Conservation (phyloP, 2,797 vertebrate species). For the Spea hammondii region DNA sequence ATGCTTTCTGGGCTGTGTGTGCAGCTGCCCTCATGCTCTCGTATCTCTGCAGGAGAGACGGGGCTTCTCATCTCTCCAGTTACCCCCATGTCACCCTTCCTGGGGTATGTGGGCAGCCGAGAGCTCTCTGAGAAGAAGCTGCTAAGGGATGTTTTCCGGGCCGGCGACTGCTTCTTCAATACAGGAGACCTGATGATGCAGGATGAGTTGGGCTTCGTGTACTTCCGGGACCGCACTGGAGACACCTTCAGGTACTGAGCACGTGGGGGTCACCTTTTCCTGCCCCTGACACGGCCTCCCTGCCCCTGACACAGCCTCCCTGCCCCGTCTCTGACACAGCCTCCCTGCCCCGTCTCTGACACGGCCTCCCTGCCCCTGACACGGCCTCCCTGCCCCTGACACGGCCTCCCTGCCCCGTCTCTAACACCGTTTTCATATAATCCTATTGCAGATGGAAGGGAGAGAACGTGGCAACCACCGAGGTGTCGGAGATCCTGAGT, state of each 20-base stretch:
- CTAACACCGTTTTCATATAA: no score
- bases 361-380: no score
- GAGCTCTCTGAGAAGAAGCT: slow-evolving; percentile 64
- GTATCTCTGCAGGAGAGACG: slow-evolving; percentile 58
- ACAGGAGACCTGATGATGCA: slow-evolving; percentile 66
- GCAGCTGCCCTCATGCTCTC: not conserved
- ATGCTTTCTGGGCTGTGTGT: not conserved
- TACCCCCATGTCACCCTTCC: slow-evolving; percentile 59
- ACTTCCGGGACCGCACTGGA: slow-evolving; percentile 66
- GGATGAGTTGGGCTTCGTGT: slow-evolving; percentile 59
- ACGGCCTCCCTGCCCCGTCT: not conserved
- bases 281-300: not conserved
- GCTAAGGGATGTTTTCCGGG: slow-evolving; percentile 58
- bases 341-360: no score
- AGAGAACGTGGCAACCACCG: slow-evolving; percentile 86
- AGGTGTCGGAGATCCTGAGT: slow-evolving; percentile 77
- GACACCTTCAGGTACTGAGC: slow-evolving; percentile 63
- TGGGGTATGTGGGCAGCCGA: slow-evolving; percentile 64
- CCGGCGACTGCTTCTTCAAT: slow-evolving; percentile 67
- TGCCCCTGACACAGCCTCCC: not conserved
- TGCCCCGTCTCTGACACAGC: no score
- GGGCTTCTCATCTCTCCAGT: slow-evolving; percentile 69
- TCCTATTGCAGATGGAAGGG: slow-evolving; percentile 81
- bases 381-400: no score
- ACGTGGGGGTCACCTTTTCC: not conserved